Evolutionary conservation across 2,888 invertebrate genomes (phyloP), one percentile per base, ranked within the genome.

Genomic region (Drosophila emarginata): DNA sequence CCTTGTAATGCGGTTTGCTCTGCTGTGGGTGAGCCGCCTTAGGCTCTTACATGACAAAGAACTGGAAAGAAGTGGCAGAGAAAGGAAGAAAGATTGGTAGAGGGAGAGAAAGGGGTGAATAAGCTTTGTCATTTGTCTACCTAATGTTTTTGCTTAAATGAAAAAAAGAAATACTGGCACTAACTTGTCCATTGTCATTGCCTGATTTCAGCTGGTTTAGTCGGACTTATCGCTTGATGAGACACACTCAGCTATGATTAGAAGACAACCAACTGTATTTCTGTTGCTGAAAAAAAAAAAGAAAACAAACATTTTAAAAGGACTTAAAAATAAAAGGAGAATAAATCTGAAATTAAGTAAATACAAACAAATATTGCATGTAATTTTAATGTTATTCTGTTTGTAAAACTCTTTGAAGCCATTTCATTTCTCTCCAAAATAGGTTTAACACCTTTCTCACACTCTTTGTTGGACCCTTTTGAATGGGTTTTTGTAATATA

Each of bases 371-470:
- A 36, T 18, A 18, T 54, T 18, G 15, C 54, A 53, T 51, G 11
- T 57, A 7, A 59, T 53, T 58, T 65, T 53, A 54, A 66, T 60
- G 60, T 67, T 21, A 28, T 50, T 39, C 21, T 39, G 57, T 68
- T 68, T 68, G 67, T 67, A 32, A 56, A 58, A 57, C 21, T 45
- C 40, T 64, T 66, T 60, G 60, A 36, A 32, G 53, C 51, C 64
- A 45, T 45, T 45, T 45, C 45, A 45, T 15, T 45, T 9, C 18
- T 11, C 40, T 11, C 9, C 15, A 45, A 18, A 45, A 32, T 32
- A 32, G 32, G 32, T 32, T 32, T 32, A 32, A 32, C 32, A 32
- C 32, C 32, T 32, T 32, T 32, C 32, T 18, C 40, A 32, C 40
- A 45, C 15, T 18, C 11, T 18, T 45, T 15, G 15, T 15, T 45